Conservation (phyloP, 2,113 vertebrate species). For the Hemiscyllium ocellatum region DNA sequence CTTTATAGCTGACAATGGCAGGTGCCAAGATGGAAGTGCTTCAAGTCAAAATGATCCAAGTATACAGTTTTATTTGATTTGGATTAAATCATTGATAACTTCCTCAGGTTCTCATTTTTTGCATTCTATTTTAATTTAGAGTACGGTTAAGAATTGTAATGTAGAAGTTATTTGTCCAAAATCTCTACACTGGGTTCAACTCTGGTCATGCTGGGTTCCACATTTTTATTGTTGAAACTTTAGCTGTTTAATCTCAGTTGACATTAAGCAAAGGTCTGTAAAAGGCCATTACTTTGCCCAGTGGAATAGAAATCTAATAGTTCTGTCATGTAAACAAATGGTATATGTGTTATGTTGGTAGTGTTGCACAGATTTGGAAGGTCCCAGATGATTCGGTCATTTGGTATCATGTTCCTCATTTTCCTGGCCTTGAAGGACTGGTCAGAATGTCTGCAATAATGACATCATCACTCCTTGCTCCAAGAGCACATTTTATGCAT, state of each 20-base stretch:
- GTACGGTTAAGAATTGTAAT: neutral
- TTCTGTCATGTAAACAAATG: constrained; percentile 36
- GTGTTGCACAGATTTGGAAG: constrained; percentile 7
- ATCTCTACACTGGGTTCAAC: neutral
- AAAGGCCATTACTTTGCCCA: constrained; percentile 23
- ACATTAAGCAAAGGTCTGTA: neutral
- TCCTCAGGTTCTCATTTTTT: neutral
- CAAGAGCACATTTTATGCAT: constrained; percentile 21
- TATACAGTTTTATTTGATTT: neutral
- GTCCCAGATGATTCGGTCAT: neutral
- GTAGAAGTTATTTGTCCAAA: neutral
- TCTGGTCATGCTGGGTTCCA: neutral
- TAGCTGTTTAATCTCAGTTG: constrained; percentile 19
- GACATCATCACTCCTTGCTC: constrained; percentile 19
- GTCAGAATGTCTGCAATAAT: constrained; percentile 20
- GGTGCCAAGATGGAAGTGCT: neutral
- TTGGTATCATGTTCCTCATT: constrained; percentile 21
- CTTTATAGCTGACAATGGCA: neutral
- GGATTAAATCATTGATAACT: neutral
- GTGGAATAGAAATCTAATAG: constrained; percentile 27
- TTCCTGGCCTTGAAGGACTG: neutral
- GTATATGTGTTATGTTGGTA: constrained; percentile 5
- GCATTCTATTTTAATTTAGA: neutral
- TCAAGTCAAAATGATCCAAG: neutral
- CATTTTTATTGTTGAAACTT: constrained; percentile 16